Evolutionary conservation across 1,140 invertebrate genomes (phyloP).

Genomic region (Arion vulgaris): DNA sequence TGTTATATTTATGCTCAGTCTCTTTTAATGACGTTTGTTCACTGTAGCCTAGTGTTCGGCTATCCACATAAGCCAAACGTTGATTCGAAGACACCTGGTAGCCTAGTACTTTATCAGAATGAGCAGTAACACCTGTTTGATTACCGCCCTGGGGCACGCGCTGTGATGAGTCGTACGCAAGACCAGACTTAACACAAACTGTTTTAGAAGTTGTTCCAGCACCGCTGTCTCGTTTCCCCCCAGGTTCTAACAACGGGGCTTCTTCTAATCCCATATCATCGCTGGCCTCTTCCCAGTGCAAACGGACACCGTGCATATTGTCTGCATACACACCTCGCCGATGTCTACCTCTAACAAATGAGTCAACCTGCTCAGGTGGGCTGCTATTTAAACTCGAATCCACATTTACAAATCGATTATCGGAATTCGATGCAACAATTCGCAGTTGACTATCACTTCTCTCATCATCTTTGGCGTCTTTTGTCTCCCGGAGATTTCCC

Average conservation of each 20-base stretch:
- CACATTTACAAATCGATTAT: neutral
- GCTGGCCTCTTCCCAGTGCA: neutral
- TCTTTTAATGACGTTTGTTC: neutral
- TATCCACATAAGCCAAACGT: no score
- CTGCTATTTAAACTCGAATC: neutral
- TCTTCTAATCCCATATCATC: neutral
- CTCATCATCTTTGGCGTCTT: neutral
- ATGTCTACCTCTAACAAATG: neutral
- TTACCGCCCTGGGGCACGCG: no score
- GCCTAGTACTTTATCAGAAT: no score
- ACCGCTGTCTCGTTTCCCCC: neutral
- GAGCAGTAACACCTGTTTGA: no score
- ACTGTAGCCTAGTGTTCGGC: neutral
- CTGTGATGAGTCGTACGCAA: no score
- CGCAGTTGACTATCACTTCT: neutral
- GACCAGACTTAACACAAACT: no score
- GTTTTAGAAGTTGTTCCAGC: neutral
- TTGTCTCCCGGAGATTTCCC: neutral
- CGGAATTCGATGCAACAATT: neutral
- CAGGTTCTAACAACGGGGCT: constrained; percentile 1
- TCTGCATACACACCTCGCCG: neutral
- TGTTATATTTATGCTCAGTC: neutral
- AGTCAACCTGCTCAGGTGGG: neutral
- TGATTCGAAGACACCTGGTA: no score
- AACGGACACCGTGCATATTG: no score